phyloP scores from a whole-genome alignment of 2,888 invertebrate species.

The Acanthococcus lagerstroemiae region DNA sequence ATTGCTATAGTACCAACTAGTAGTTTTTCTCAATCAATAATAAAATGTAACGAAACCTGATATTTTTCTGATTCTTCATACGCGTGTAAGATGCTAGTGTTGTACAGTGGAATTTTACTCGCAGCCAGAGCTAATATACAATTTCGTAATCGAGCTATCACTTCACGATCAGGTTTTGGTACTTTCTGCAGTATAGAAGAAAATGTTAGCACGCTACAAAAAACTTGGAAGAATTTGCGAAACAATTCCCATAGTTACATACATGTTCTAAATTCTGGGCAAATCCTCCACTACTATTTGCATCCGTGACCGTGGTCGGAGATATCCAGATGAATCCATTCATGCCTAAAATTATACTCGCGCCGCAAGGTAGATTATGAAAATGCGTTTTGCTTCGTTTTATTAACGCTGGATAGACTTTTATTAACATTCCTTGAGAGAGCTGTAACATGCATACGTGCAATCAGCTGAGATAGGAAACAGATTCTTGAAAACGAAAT shows the following conservation, averaged over 20 bases:
- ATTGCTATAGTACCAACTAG: background rate
- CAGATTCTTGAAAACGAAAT: background rate
- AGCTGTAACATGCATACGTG: slow-evolving; percentile 48
- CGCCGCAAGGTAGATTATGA: slow-evolving; percentile 83
- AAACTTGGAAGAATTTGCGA: background rate
- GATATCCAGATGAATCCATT: slow-evolving; percentile 95
- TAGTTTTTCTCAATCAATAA: too few species aligned
- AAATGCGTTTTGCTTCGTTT: slow-evolving; percentile 92
- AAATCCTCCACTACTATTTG: slow-evolving; percentile 59
- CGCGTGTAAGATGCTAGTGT: slow-evolving; percentile 82
- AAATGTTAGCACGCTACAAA: background rate
- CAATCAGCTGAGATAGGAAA: background rate
- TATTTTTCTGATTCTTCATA: slow-evolving; percentile 83
- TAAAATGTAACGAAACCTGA: too few species aligned
- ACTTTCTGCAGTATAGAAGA: slow-evolving; percentile 3
- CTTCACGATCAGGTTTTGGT: slow-evolving; percentile 48
- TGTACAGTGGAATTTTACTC: slow-evolving; percentile 80
- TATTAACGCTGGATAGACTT: slow-evolving; percentile 83
- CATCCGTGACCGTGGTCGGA: slow-evolving; percentile 51
- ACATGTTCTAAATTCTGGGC: slow-evolving; percentile 61
- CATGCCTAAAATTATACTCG: slow-evolving; percentile 85
- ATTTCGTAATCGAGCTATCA: slow-evolving; percentile 80
- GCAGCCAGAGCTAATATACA: slow-evolving; percentile 78
- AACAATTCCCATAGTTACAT: slow-evolving; percentile 15
- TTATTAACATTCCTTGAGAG: slow-evolving; percentile 76